Evolutionary conservation across 2,888 invertebrate genomes (phyloP), one percentile per base, ranked within the genome.

Genomic region (Uloborus plumipes): DNA sequence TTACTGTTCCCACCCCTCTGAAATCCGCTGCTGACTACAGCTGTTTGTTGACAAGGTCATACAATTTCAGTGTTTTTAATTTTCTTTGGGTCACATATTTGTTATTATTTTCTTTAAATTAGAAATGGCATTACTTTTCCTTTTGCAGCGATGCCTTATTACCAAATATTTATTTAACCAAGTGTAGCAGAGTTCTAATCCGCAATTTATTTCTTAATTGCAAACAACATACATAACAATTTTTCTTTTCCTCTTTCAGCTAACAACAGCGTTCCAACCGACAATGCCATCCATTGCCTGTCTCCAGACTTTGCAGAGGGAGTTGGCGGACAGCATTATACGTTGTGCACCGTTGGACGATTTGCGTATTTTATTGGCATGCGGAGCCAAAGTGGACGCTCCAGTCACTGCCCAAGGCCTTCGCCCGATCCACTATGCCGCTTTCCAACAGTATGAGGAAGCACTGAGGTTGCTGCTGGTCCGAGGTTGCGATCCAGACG

Each of bases 271-370:
- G 9, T 61, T 31, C 11, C 20, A 61, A 31, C 16, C 51, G 9
- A 67, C 18, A 13, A 86, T 86, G 86, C 86, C 86, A 13, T 86
- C 86, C 31, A 81, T 85, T 9, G 85, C 85, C n/a, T 86, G 86
- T 64, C 78, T 80, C 39, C 85, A 85, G 69, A 86, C 85, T 15
- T 91, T 95, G 85, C 95, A 95, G 90, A 91, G 96, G 86, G 94
- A 95, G 89, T 90, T 97, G 86, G 96, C 96, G 0, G 97, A 97
- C 90, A 94, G 94, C 88, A 96, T 97, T 89, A 95, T 95, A 86
- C 92, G 94, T 73, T 93, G 95, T 92, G 94, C 95, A 62, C 93
- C 95, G 0, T 89, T 96, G 80, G 95, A 95, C 87, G 97, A 97
- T 89, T 93, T 97, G 81, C 90, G 95, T 69, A 94, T 96, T 83